phyloP scores from a whole-genome alignment of 1,140 invertebrate genomes.

The Gonioctena quinquepunctata region DNA sequence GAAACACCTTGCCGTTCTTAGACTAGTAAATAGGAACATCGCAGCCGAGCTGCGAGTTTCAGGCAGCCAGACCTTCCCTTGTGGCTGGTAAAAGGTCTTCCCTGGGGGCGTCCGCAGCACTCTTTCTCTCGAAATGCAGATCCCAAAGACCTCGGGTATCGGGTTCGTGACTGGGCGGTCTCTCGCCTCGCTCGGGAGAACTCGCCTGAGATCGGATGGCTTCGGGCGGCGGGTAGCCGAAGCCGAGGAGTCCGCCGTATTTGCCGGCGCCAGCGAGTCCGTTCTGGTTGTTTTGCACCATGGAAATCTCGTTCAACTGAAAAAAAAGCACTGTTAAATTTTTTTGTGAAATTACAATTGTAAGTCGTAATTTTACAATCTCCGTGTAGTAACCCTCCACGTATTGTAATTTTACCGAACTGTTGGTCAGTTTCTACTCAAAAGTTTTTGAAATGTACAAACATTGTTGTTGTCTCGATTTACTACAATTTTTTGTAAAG shows the following conservation, averaged over 20 bases:
- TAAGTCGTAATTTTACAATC: too few species aligned
- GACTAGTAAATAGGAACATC: conserved; percentile 52
- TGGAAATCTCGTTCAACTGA: conserved; percentile 66
- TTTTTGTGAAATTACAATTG: too few species aligned
- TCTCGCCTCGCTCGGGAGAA: conserved; percentile 47
- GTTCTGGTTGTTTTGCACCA: conserved; percentile 63
- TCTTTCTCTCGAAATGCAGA: conserved; percentile 54
- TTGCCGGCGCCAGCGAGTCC: conserved; percentile 58
- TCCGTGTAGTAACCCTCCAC: too few species aligned
- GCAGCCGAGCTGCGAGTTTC: conserved; percentile 43
- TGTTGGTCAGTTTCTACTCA: too few species aligned
- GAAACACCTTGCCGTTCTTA: conserved; percentile 25
- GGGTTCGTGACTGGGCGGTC: conserved; percentile 49
- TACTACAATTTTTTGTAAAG: too few species aligned
- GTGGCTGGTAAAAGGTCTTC: conserved; percentile 55
- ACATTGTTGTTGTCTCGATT: too few species aligned
- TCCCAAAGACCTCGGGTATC: conserved; percentile 56
- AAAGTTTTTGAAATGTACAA: too few species aligned
- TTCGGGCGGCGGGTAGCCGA: conserved; percentile 58
- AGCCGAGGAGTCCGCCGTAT: conserved; percentile 62
- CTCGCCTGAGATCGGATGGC: conserved; percentile 52
- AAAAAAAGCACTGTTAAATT: conserved; percentile 31
- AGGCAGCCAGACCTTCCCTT: conserved; percentile 60
- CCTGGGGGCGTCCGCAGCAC: conserved; percentile 51
- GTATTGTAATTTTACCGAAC: too few species aligned